Percentiles rank a stretch among this genome's conserved stretches.
phyloP scores from a whole-genome alignment of 2,888 invertebrate species.

The Diabrotica balteata region DNA sequence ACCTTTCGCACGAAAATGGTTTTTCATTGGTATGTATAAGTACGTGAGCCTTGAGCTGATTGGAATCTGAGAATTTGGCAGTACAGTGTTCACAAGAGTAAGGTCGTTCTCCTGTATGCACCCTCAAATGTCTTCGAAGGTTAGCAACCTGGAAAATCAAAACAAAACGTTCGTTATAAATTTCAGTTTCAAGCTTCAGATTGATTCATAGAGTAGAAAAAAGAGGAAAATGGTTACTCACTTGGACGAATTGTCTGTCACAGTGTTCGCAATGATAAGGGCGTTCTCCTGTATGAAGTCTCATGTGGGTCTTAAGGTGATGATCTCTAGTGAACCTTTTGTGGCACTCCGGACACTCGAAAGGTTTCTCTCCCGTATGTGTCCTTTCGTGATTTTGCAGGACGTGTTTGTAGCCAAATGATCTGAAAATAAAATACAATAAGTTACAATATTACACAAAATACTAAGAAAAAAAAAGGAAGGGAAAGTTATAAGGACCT shows the following conservation, averaged over 20 bases:
- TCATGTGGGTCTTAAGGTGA: slow-evolving; percentile 91
- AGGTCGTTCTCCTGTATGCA: slow-evolving; percentile 91
- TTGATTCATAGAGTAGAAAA: too few species aligned
- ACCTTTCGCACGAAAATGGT: slow-evolving; percentile 82
- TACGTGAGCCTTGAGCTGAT: slow-evolving; percentile 89
- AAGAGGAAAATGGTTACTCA: neutral
- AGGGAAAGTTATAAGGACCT: too few species aligned
- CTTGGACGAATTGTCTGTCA: slow-evolving; percentile 89
- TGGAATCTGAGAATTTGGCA: slow-evolving; percentile 88
- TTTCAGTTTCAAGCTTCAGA: too few species aligned
- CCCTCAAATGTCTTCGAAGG: slow-evolving; percentile 84
- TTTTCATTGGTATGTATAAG: slow-evolving; percentile 91
- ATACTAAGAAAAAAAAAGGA: too few species aligned
- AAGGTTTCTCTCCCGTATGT: slow-evolving; percentile 94
- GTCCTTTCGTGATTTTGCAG: slow-evolving; percentile 94
- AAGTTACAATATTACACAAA: too few species aligned
- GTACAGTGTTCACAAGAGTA: slow-evolving; percentile 87
- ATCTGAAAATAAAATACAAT: slow-evolving; percentile 60
- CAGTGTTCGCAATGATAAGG: slow-evolving; percentile 92
- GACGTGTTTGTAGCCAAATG: slow-evolving; percentile 94
- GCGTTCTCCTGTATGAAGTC: slow-evolving; percentile 91
- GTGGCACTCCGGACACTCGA: slow-evolving; percentile 90
- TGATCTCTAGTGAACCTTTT: slow-evolving; percentile 92
- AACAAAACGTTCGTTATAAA: too few species aligned
- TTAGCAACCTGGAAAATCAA: slow-evolving; percentile 74